These are phyloP conservation scores for Girardinichthys multiradiatus DNA, from an alignment of 2,113 vertebrate genomes.

Conservation along the genomic window DNA sequence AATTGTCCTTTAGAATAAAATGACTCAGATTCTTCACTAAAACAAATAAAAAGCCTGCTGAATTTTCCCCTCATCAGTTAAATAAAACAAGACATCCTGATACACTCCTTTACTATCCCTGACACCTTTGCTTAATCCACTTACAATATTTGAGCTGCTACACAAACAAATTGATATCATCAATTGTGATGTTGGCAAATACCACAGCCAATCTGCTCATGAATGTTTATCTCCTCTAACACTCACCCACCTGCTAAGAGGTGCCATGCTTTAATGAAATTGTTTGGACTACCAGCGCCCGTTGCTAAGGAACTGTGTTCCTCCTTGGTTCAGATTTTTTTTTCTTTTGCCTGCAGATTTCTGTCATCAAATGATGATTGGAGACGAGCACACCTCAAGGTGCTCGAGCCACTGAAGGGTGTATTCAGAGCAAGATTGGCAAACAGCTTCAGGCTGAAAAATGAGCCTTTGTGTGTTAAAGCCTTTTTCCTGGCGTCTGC, in stretches of 20 bases:
- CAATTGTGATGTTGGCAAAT: conserved; percentile 99
- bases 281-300: conserved; percentile 96
- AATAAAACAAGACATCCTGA: conserved; percentile 62
- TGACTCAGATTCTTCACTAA: conserved; percentile 33
- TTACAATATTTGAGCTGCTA: conserved; percentile 86
- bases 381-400: conserved; percentile 96
- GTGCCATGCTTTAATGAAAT: conserved; percentile 99
- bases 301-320: conserved; percentile 99
- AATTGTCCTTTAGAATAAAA: conserved; percentile 28
- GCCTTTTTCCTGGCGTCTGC: conserved; percentile 47
- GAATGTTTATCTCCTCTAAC: conserved; percentile 98
- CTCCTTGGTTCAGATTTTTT: conserved; percentile 79
- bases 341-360: conserved; percentile 87
- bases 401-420: conserved; percentile 89
- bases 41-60: conserved; percentile 33
- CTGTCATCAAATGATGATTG: conserved; percentile 99
- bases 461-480: conserved; percentile 53
- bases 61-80: conserved; percentile 45
- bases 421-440: conserved; percentile 88
- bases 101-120: conserved; percentile 56
- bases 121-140: conserved; percentile 82
- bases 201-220: conserved; percentile 93
- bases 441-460: conserved; percentile 85
- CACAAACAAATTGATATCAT: conserved; percentile 98
- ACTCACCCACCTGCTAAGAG: conserved; percentile 99